phyloP scores from a whole-genome alignment of 2,113 vertebrate genomes.

The Riparia riparia region DNA sequence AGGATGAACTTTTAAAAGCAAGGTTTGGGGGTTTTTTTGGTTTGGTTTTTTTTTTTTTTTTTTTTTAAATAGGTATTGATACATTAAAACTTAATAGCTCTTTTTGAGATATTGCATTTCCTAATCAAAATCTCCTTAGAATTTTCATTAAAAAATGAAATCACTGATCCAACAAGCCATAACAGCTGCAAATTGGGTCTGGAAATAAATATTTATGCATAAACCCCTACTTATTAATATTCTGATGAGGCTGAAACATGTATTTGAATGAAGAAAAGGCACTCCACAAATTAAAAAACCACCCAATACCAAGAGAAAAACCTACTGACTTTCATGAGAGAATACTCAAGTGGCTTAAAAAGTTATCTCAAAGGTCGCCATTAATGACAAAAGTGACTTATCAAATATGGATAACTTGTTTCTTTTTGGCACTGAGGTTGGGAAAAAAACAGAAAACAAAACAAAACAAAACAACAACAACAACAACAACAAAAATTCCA shows the following conservation, averaged over 20 bases:
- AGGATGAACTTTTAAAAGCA: neutral
- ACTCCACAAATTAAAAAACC: neutral
- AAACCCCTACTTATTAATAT: conserved; percentile 58
- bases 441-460: no score
- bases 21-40: neutral
- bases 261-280: conserved; percentile 43
- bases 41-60: no score
- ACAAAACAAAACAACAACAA: no score
- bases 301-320: neutral
- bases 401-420: neutral
- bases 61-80: conserved; percentile 28
- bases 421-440: neutral
- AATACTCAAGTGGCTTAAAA: neutral
- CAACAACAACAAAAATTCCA: no score
- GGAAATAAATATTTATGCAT: conserved; percentile 65
- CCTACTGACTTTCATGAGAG: neutral
- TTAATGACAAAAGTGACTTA: neutral
- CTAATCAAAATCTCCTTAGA: conserved; percentile 54
- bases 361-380: neutral
- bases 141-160: conserved; percentile 70
- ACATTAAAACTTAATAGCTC: conserved; percentile 60
- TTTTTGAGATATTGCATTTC: conserved; percentile 33
- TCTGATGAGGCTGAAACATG: conserved; percentile 40
- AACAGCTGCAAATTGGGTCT: conserved; percentile 55
- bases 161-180: conserved; percentile 57